Evolutionary conservation across 2,888 invertebrate genomes (phyloP).

Genomic region (Operophtera brumata): DNA sequence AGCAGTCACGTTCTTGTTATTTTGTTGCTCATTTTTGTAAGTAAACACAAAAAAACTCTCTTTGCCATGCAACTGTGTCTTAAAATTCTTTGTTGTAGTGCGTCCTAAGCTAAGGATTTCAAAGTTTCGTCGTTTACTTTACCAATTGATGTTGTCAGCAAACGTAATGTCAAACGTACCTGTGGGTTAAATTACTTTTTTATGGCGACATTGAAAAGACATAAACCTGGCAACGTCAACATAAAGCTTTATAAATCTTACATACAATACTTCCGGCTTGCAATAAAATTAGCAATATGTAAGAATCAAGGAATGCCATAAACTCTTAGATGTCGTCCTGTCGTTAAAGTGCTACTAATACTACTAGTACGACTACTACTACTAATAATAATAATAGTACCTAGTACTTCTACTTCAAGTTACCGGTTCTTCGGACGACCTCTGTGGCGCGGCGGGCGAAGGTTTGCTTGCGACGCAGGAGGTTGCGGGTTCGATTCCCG

Average conservation of each 20-base stretch:
- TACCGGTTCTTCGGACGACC: no score
- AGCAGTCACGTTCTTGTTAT: no score
- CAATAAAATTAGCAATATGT: conserved; percentile 36
- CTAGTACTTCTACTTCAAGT: no score
- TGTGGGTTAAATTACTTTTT: conserved; percentile 39
- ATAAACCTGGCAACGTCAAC: conserved; percentile 42
- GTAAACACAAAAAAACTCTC: no score
- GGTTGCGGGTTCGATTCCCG: no score
- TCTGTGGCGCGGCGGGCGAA: no score
- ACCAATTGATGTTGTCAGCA: conserved; percentile 41
- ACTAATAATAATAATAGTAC: no score
- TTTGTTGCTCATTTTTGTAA: no score
- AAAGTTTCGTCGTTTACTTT: conserved; percentile 34
- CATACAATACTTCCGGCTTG: conserved; percentile 43
- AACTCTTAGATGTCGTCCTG: conserved; percentile 19
- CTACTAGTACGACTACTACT: no score
- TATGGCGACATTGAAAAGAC: conserved; percentile 45
- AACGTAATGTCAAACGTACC: conserved; percentile 41
- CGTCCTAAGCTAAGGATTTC: conserved; percentile 21
- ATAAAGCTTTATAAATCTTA: conserved; percentile 45
- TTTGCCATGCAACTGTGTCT: no score
- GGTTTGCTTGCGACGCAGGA: no score
- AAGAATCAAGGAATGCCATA: conserved; percentile 30
- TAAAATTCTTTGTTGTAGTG: conserved; percentile 11
- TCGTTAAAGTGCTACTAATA: no score